phyloP scores from a whole-genome alignment of 2,888 invertebrate species.

The Catocala fraxini region DNA sequence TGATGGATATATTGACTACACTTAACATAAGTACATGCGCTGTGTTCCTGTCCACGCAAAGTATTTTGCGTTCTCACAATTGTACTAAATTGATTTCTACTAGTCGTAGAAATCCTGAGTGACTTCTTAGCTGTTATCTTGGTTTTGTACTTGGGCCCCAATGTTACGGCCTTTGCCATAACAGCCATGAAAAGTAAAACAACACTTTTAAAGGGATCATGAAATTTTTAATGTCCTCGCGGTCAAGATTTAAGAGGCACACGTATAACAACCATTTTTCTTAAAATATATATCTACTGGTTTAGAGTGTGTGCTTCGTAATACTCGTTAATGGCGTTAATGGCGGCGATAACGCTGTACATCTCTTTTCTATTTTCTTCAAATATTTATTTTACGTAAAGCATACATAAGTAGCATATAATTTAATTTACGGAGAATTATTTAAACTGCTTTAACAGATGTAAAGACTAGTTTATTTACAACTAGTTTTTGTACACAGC shows the following conservation, averaged over 20 bases:
- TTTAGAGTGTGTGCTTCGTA: constrained; percentile 7
- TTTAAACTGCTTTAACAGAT: too few species aligned
- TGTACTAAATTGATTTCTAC: neutral
- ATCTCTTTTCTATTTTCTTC: too few species aligned
- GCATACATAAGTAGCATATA: too few species aligned
- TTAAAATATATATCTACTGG: constrained; percentile 17
- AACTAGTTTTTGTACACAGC: too few species aligned
- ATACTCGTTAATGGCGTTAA: neutral
- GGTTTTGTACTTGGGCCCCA: constrained; percentile 46
- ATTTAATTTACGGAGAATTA: too few species aligned
- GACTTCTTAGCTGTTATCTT: constrained; percentile 13
- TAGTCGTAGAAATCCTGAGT: constrained; percentile 5
- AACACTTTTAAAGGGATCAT: constrained; percentile 81
- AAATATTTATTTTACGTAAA: too few species aligned
- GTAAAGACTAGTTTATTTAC: too few species aligned
- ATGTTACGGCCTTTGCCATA: constrained; percentile 62
- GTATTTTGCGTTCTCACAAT: too few species aligned
- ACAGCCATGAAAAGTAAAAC: constrained; percentile 78
- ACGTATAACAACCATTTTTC: constrained; percentile 34
- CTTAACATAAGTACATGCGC: too few species aligned
- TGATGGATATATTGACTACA: too few species aligned
- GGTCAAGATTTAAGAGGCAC: constrained; percentile 76
- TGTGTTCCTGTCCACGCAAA: too few species aligned
- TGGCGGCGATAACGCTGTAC: too few species aligned
- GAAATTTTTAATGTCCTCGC: constrained; percentile 78